Percentiles rank a stretch among this genome's conserved stretches.
These are phyloP conservation scores for Ennomos fuscantarius DNA, from an alignment of 2,888 invertebrate genomes.

Conservation along the genomic window DNA sequence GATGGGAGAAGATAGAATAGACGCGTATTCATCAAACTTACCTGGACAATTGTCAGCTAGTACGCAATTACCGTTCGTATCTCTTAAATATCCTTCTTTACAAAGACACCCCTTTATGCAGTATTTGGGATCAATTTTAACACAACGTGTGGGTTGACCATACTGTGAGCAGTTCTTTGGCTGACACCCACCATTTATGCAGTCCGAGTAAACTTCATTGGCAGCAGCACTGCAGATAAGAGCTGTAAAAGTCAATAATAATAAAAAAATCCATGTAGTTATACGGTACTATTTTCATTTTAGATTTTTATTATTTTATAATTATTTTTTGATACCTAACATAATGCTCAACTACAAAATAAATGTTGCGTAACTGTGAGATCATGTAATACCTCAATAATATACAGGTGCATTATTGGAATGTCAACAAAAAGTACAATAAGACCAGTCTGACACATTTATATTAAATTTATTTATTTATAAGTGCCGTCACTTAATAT, in stretches of 20 bases:
- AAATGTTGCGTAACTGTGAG: too few relatives aligned
- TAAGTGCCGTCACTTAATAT: conserved; percentile 12
- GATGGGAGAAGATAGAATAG: too few relatives aligned
- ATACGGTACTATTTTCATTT: too few relatives aligned
- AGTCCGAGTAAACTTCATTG: conserved; percentile 50
- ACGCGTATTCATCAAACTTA: conserved; percentile 20
- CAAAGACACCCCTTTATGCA: conserved; percentile 57
- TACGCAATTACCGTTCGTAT: conserved; percentile 49
- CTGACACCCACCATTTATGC: conserved; percentile 52
- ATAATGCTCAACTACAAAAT: too few relatives aligned
- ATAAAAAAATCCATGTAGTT: too few relatives aligned
- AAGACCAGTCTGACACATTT: too few relatives aligned
- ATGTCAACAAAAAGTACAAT: too few relatives aligned
- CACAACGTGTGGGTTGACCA: conserved; percentile 45
- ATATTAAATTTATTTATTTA: too few relatives aligned
- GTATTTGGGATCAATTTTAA: conserved; percentile 35
- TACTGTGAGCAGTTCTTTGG: conserved; percentile 51
- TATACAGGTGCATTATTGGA: too few relatives aligned
- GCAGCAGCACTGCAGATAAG: conserved; percentile 32
- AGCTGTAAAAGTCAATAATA: conserved; percentile 27
- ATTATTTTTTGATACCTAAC: too few relatives aligned
- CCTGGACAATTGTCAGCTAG: conserved; percentile 47
- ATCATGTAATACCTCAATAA: too few relatives aligned
- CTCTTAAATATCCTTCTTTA: conserved; percentile 46
- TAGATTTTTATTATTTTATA: too few relatives aligned